Base-by-base conservation (phyloP, 2,113 vertebrate species). In the Paradoxurus hermaphroditus region DNA sequence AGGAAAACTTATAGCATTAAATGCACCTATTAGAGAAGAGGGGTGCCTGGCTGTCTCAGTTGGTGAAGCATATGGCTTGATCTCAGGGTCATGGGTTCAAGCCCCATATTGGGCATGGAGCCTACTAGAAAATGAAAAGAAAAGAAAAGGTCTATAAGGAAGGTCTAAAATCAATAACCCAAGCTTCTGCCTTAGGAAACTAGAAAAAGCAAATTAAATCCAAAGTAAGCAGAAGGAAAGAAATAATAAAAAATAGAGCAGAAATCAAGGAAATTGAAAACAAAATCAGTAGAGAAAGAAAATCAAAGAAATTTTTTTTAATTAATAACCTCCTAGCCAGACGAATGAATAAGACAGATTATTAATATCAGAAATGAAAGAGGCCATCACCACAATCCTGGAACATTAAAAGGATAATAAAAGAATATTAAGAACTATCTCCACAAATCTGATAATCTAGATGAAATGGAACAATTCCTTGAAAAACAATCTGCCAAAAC, bases 181-280 rank as follows among this genome's bases (percentile, higher is more conserved):
- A 94, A 86, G 75, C 29, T 83, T 83, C n/a, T 49, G 31, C 63
- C 72, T 70, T 68, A 94, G 53, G 65, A 84, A 96, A 85, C 77
- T n/a, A 90, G 46, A 68, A 39, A 46, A 83, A 86, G 14, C 46
- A 44, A 86, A 83, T 53, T 93, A 67, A 41, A n/a, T 86, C 41
- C n/a, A 88, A 88, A 88, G 16, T 70, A 65, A 67, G 39, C 29
- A 85, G 41, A 75, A 86, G n/a, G 29, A 62, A 84, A 73, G 15
- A 23, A 83, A 56, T 56, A 56, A 82, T 56, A 56, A 68, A 49
- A 49, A 89, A 62, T 49, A 53, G n/a, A 77, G 68, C 46, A 92
- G 27, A 92, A 73, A 92, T 72, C 65, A 72, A 73, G 85, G 44
- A 59, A 94, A 65, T 19, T 46, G 49, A 90, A 77, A 75, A 59